Base-by-base conservation (phyloP, 1,140 invertebrate genomes). In the Hydropsyche tenuis region DNA sequence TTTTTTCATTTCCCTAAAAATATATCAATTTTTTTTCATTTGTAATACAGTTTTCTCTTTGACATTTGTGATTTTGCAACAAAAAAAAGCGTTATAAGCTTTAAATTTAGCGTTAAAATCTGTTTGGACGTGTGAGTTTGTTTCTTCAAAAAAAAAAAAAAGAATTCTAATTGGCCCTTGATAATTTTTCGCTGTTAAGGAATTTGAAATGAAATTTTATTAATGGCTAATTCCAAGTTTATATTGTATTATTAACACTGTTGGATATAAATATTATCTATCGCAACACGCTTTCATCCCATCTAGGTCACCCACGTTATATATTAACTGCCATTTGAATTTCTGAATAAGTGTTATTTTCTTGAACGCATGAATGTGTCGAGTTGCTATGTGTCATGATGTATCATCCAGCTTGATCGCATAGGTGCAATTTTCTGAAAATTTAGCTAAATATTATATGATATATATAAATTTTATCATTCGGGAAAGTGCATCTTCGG, bases 201-300 rank as follows among this genome's bases (percentile, higher is more conserved):
- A 72, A 23, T 56, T 14, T 20, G 6, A 42, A 68, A 22, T 43
- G 76, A 77, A 73, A 73, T 73, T 77, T 75, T 72, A 75, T 77
- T 75, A 72, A 77, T 77, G 76, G 76, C 74, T 73, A 77, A 77
- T 77, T 77, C 68, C 60, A 51, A 42, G 68, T 14, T 30, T 46
- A 23, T 63, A 16, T 20, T 53, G 16, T 27, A 48, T 69, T 71
- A 69, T 73, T 48, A 69, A 69, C 70, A 75, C 65, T 63, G 45
- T 62, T 20, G 27, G 48, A 23, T 25, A 25, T 25, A 48, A 48
- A 48, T 14, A 48, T 48, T 48, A 48, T 48, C 20, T 43, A 37
- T 48, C 30, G 23, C 53, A 63, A 56, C 64, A 68, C 30, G 70
- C 71, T 73, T 60, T 46, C 70, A 53, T 72, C 63, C 25, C 46